Evolutionary conservation across 1,140 invertebrate species (phyloP).

Genomic region (Aphidius ervi): DNA sequence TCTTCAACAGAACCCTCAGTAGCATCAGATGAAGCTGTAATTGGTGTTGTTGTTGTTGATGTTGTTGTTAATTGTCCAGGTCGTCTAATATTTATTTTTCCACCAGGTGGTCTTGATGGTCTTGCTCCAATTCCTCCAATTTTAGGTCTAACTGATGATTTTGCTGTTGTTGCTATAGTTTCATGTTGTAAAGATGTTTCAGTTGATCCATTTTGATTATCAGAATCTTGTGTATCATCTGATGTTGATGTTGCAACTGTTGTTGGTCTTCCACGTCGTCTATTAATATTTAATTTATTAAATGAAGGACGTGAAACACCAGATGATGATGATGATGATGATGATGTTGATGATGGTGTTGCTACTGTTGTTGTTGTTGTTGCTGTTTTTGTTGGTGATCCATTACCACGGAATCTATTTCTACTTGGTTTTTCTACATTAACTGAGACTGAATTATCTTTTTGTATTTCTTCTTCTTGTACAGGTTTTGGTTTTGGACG

Average conservation of each 20-base stretch:
- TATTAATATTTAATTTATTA: conserved; percentile 43
- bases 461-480: conserved; percentile 40
- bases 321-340: conserved; percentile 26
- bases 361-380: conserved; percentile 30
- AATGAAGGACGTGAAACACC: conserved; percentile 37
- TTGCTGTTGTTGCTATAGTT: conserved; percentile 8
- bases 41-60: conserved; percentile 34
- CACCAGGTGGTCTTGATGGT: conserved; percentile 54
- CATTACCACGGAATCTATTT: conserved; percentile 39
- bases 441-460: conserved; percentile 31
- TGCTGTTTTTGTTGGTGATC: conserved; percentile 25
- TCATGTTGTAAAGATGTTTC: conserved; percentile 5
- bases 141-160: conserved; percentile 29
- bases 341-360: conserved; percentile 27
- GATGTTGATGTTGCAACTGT: conserved; percentile 28
- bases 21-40: conserved; percentile 37
- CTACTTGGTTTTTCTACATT: conserved; percentile 38
- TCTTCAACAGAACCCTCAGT: conserved; percentile 46
- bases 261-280: conserved; percentile 44
- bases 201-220: conserved; percentile 26
- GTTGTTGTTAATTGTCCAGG: conserved; percentile 49
- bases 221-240: conserved; percentile 29
- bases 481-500: conserved; percentile 35
- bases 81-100: conserved; percentile 57
- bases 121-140: conserved; percentile 39